Conservation (phyloP, 2,113 vertebrate species). For the Aleadryas rufinucha region DNA sequence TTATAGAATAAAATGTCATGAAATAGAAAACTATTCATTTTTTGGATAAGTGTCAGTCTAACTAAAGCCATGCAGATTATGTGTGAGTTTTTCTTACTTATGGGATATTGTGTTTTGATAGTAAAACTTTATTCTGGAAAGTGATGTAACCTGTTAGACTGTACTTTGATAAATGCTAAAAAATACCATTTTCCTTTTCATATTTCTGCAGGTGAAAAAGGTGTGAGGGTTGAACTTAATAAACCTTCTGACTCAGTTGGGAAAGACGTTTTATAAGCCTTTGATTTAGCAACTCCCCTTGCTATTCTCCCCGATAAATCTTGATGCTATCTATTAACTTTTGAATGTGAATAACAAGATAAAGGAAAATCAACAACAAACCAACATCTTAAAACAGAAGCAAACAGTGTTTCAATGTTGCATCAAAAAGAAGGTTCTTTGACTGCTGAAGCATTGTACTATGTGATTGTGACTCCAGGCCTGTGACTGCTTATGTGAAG, state of each 20-base stretch:
- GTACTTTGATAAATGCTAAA: background rate
- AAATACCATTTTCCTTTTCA: background rate
- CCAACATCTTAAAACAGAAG: slow-evolving; percentile 59
- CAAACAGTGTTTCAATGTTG: slow-evolving; percentile 56
- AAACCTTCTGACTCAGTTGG: slow-evolving; percentile 87
- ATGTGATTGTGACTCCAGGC: slow-evolving; percentile 68
- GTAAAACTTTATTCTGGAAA: background rate
- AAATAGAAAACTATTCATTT: background rate
- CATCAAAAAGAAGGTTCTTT: slow-evolving; percentile 65
- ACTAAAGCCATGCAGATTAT: background rate
- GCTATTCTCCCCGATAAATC: slow-evolving; percentile 44
- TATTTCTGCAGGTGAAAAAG: slow-evolving; percentile 85
- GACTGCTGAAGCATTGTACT: slow-evolving; percentile 68
- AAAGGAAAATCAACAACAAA: slow-evolving; percentile 64
- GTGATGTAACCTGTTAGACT: background rate
- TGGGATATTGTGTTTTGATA: background rate
- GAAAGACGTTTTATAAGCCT: slow-evolving; percentile 72
- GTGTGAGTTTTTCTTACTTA: background rate
- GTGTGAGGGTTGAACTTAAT: slow-evolving; percentile 90
- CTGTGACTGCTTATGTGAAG: slow-evolving; percentile 68
- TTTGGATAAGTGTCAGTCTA: background rate
- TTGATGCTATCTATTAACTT: slow-evolving; percentile 65
- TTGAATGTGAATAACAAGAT: slow-evolving; percentile 68
- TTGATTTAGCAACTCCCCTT: slow-evolving; percentile 58
- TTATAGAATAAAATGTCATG: background rate